phyloP scores from a whole-genome alignment of 2,888 invertebrate species.

The Epinotia nisella region DNA sequence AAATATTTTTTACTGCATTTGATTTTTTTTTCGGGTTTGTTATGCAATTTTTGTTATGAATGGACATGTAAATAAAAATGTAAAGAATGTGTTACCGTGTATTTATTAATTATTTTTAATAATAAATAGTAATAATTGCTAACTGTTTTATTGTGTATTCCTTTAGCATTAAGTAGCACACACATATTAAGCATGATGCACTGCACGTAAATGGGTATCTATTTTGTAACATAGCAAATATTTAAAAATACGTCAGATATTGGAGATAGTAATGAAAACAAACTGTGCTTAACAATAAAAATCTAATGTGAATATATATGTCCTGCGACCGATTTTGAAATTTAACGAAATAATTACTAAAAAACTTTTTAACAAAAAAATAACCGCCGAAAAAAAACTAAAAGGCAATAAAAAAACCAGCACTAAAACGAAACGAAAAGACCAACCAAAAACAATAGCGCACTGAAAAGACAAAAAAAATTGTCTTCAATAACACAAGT shows the following conservation, averaged over 20 bases:
- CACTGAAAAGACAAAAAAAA: no score
- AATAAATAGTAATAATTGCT: constrained; percentile 72
- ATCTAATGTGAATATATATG: no score
- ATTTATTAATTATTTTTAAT: constrained; percentile 68
- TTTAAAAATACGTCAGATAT: background rate
- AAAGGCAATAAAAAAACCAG: no score
- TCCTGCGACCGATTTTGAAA: no score
- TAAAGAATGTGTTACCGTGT: constrained; percentile 60
- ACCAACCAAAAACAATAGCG: no score
- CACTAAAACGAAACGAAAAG: no score
- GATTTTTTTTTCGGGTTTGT: constrained; percentile 50
- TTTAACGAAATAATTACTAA: no score
- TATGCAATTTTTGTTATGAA: constrained; percentile 57
- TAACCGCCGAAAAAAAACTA: no score
- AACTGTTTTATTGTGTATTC: constrained; percentile 71
- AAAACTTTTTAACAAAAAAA: no score
- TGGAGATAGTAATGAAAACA: background rate
- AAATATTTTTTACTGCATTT: constrained; percentile 50
- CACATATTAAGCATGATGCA: constrained; percentile 56
- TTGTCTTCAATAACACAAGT: no score
- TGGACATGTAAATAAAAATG: constrained; percentile 72
- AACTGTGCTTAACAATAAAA: background rate
- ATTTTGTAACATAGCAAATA: background rate
- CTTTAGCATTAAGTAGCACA: constrained; percentile 53
- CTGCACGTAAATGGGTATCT: constrained; percentile 43